Evolutionary conservation across 2,113 vertebrate species (phyloP).

Genomic region (Hydropotes inermis): DNA sequence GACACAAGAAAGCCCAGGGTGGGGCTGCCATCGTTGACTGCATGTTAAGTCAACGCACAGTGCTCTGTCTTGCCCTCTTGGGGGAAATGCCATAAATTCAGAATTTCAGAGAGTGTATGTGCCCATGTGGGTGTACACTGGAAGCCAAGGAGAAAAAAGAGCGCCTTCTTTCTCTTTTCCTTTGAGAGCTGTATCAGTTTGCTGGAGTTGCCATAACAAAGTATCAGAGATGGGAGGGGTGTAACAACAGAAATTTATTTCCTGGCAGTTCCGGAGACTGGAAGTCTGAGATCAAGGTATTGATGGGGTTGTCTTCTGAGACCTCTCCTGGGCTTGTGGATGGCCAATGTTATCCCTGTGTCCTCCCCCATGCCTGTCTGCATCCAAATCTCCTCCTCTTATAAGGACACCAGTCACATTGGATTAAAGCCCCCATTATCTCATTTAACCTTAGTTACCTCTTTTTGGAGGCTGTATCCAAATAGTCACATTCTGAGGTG

Average conservation of each 20-base stretch:
- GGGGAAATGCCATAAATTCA: no score
- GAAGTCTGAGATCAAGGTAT: background rate
- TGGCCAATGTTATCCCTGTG: background rate
- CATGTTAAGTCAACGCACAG: background rate
- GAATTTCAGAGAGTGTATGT: background rate
- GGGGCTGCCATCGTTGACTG: rapidly evolving
- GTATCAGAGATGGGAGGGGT: background rate
- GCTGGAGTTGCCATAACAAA: background rate
- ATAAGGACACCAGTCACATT: background rate
- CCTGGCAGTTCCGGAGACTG: background rate
- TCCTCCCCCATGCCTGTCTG: background rate
- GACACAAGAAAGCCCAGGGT: background rate
- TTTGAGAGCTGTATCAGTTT: background rate
- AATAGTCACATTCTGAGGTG: background rate
- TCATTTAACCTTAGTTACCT: background rate
- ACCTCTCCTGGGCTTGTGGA: background rate
- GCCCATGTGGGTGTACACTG: background rate
- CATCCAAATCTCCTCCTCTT: background rate
- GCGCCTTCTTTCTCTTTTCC: background rate
- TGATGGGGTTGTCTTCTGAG: background rate
- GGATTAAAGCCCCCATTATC: background rate
- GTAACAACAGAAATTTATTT: background rate
- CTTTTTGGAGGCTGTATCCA: background rate
- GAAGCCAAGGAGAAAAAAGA: background rate
- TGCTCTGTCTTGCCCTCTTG: background rate